These are phyloP conservation scores for Myripristis jacobus DNA, from an alignment of 2,797 vertebrate species.

Conservation along the genomic window DNA sequence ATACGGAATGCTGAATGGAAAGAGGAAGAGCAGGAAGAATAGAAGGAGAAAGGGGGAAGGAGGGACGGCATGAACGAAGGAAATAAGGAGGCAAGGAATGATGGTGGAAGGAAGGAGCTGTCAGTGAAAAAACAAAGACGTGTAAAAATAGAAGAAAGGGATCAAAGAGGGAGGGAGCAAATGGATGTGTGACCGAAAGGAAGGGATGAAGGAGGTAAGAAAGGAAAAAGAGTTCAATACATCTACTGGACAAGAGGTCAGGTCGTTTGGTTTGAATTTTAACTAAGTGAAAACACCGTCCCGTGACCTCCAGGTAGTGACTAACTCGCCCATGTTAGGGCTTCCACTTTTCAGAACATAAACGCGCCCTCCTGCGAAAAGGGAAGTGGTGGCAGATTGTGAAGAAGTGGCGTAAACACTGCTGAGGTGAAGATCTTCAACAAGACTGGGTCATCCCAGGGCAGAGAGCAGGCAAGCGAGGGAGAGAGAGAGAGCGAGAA, in stretches of 20 bases:
- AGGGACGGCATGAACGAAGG: neutral
- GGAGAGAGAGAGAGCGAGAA: constrained; percentile 1
- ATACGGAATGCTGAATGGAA: neutral
- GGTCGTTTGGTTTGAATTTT: constrained; percentile 23
- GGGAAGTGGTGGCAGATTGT: constrained; percentile 36
- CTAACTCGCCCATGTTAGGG: neutral
- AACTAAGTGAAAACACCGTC: constrained; percentile 6
- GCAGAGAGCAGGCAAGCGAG: constrained; percentile 19
- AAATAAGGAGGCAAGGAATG: neutral
- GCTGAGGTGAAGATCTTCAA: constrained; percentile 48
- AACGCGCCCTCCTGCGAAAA: neutral
- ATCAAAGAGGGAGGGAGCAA: constrained; percentile 30
- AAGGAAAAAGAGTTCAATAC: constrained; percentile 15
- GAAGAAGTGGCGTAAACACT: constrained; percentile 48
- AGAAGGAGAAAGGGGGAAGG: neutral
- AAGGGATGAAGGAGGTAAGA: neutral
- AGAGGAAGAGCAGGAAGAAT: neutral
- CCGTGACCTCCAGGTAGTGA: constrained; percentile 31
- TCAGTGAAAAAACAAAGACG: constrained; percentile 29
- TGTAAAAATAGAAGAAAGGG: constrained; percentile 36
- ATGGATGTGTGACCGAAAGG: too few species aligned
- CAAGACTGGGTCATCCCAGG: constrained; percentile 32
- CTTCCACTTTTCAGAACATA: constrained; percentile 23
- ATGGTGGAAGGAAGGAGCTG: constrained; percentile 22
- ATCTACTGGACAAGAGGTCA: constrained; percentile 14